Conservation (phyloP, 2,113 vertebrate genomes). For the Psephotus haematonotus region DNA sequence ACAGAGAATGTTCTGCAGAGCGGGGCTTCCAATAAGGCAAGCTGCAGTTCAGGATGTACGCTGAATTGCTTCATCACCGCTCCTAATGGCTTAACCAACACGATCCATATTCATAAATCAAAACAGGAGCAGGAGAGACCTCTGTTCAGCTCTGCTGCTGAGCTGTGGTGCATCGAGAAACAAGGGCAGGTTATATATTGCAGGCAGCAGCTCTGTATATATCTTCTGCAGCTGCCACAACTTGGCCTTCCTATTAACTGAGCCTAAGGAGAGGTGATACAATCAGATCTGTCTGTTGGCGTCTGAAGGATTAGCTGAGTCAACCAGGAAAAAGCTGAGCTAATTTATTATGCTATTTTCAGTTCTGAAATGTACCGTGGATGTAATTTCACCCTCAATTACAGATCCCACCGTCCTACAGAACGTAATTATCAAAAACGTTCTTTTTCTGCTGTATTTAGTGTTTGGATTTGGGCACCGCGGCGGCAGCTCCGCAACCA, state of each 20-base stretch:
- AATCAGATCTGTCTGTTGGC: slow-evolving; percentile 10
- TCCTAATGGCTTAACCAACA: slow-evolving; percentile 49
- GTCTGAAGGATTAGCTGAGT: slow-evolving; percentile 54
- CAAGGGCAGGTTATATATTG: not conserved
- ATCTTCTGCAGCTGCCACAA: slow-evolving; percentile 9
- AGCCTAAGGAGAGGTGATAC: slow-evolving; percentile 36
- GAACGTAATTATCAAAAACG: not conserved
- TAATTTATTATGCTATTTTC: slow-evolving; percentile 27
- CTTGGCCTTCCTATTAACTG: slow-evolving; percentile 7
- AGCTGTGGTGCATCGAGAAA: not conserved
- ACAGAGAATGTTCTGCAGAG: not conserved
- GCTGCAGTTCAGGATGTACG: not conserved
- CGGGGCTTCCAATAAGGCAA: not conserved
- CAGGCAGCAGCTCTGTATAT: not conserved
- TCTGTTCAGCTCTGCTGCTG: not conserved
- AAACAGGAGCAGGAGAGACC: not conserved
- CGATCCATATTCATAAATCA: slow-evolving; percentile 43
- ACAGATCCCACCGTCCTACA: not conserved
- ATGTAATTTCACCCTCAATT: slow-evolving; percentile 37
- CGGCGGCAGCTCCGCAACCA: not conserved
- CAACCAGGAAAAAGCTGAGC: slow-evolving; percentile 40
- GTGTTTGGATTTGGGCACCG: not conserved
- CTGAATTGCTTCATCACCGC: slow-evolving; percentile 18
- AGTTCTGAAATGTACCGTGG: not conserved
- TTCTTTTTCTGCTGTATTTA: not conserved